These are phyloP conservation scores for Melipona quadrifasciata DNA, from an alignment of 1,140 invertebrate species.

Conservation along the genomic window DNA sequence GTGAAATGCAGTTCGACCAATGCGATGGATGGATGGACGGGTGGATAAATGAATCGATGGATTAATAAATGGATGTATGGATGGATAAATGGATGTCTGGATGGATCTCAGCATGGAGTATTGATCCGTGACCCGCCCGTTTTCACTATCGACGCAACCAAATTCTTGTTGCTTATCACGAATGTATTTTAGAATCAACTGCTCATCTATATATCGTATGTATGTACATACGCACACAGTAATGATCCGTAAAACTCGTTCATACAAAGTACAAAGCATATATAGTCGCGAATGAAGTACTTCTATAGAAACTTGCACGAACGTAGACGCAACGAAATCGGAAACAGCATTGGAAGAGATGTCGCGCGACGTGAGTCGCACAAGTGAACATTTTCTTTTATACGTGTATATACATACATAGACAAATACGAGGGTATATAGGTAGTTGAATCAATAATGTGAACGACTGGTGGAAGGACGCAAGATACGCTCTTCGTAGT, in stretches of 20 bases:
- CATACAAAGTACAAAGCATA: neutral
- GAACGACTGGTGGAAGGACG: neutral
- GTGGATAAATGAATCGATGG: no score
- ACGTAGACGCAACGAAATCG: neutral
- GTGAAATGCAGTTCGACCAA: neutral
- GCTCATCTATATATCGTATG: no score
- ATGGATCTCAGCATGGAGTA: constrained; percentile 24
- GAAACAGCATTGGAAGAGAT: neutral
- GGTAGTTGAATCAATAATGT: neutral
- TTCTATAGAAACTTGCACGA: neutral
- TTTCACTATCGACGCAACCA: neutral
- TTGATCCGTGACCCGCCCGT: constrained; percentile 31
- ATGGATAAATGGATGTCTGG: no score
- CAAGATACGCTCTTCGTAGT: neutral
- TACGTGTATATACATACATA: no score
- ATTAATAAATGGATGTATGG: no score
- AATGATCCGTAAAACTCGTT: neutral
- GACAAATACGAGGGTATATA: no score
- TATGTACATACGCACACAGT: neutral
- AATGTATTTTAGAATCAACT: neutral
- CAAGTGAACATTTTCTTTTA: neutral
- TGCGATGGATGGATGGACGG: neutral
- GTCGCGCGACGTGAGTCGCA: neutral
- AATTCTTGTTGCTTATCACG: neutral
- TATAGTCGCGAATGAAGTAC: neutral